Conservation (phyloP, 2,797 vertebrate species). For the Mycteria americana region DNA sequence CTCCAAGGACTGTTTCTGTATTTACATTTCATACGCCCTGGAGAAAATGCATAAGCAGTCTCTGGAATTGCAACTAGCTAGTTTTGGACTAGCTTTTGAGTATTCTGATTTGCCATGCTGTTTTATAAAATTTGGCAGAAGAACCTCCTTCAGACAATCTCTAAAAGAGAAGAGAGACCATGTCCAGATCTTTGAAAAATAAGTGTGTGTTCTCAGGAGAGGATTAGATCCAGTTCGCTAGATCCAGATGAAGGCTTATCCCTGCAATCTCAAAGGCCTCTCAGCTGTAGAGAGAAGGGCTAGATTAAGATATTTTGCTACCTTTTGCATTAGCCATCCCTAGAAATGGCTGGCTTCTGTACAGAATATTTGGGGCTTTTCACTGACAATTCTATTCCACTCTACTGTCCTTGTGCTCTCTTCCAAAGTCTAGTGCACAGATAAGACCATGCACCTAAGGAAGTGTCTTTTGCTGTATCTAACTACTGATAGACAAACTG, state of each 20-base stretch:
- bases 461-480: not conserved
- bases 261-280: not conserved
- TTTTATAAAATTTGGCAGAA: not conserved
- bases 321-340: not conserved
- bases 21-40: not conserved
- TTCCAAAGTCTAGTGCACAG: not conserved
- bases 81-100: not conserved
- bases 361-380: not conserved
- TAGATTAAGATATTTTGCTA: not conserved
- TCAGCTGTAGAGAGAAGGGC: not conserved
- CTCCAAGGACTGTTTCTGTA: not conserved
- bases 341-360: not conserved
- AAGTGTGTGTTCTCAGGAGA: not conserved
- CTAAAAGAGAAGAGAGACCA: not conserved
- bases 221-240: not conserved
- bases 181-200: not conserved
- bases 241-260: not conserved
- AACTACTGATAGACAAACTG: not conserved
- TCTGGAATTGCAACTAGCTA: not conserved
- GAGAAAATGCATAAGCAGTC: not conserved
- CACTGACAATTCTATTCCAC: not conserved
- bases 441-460: not conserved
- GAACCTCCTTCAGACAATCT: not conserved
- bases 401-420: not conserved
- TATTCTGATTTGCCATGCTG: not conserved